phyloP scores from a whole-genome alignment of 2,113 vertebrate species.

The Atlantisia rogersi region DNA sequence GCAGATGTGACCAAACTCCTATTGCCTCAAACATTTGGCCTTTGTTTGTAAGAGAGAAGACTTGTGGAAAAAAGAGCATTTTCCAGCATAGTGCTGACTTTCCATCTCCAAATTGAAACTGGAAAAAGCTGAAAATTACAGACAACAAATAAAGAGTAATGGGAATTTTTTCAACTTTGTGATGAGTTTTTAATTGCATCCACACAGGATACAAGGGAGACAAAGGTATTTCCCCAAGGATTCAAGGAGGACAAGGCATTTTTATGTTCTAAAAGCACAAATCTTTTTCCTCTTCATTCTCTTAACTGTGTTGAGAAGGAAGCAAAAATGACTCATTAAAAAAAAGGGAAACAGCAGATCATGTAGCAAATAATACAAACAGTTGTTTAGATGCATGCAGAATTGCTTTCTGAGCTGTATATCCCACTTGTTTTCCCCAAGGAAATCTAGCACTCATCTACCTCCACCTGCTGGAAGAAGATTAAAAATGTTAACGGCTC shows the following conservation, averaged over 20 bases:
- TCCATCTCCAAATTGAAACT: not conserved
- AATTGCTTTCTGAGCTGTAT: not conserved
- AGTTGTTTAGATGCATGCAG: not conserved
- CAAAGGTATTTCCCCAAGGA: not conserved
- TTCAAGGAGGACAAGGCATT: not conserved
- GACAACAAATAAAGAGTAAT: not conserved
- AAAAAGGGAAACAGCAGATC: not conserved
- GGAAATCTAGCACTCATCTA: conserved; percentile 51
- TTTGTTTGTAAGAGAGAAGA: not conserved
- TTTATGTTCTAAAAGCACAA: not conserved
- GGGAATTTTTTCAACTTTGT: not conserved
- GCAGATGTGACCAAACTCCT: not conserved
- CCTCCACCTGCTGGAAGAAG: conserved; percentile 70
- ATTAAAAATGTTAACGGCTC: conserved; percentile 25
- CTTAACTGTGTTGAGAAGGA: not conserved
- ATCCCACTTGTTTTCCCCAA: not conserved
- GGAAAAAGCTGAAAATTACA: not conserved
- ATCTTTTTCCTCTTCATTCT: not conserved
- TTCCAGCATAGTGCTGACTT: not conserved
- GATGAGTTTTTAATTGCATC: not conserved
- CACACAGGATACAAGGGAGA: not conserved
- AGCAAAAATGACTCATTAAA: not conserved
- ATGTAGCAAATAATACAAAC: not conserved
- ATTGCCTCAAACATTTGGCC: not conserved
- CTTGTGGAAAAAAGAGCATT: not conserved